Percentiles rank a stretch among this genome's conserved stretches.
phyloP scores from a whole-genome alignment of 2,797 vertebrate genomes.

The Sphenodon punctatus region DNA sequence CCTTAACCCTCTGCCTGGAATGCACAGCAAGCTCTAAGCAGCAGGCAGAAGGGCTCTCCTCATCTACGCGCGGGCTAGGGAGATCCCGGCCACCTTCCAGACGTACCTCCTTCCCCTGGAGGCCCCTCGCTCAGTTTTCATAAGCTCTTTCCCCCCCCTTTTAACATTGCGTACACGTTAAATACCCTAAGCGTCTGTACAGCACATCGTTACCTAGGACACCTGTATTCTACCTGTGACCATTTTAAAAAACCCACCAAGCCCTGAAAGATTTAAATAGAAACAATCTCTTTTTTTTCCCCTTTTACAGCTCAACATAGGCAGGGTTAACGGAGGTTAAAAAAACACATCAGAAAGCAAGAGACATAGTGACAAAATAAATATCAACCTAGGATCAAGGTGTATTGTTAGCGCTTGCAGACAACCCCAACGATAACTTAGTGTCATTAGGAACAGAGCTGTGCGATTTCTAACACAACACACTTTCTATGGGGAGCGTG shows the following conservation, averaged over 20 bases:
- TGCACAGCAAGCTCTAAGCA: background rate
- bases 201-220: slow-evolving; percentile 25
- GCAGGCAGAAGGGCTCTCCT: no score
- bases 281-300: slow-evolving; percentile 51
- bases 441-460: slow-evolving; percentile 45
- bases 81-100: background rate
- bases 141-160: slow-evolving; percentile 32
- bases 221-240: slow-evolving; percentile 10
- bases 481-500: background rate
- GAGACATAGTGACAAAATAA: slow-evolving; percentile 71
- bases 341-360: slow-evolving; percentile 58
- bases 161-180: slow-evolving; percentile 38
- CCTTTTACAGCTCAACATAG: slow-evolving; percentile 63
- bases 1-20: background rate
- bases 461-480: background rate
- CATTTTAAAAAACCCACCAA: background rate
- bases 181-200: background rate
- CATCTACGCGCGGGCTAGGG: no score
- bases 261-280: slow-evolving; percentile 36
- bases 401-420: slow-evolving; percentile 58
- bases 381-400: slow-evolving; percentile 66
- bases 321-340: slow-evolving; percentile 51
- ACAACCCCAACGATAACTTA: slow-evolving; percentile 65
- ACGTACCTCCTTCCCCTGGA: slow-evolving; percentile 11
- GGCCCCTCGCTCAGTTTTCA: background rate